These are phyloP conservation scores for Gorsachius goisagi DNA, from an alignment of 2,113 vertebrate species.

Conservation along the genomic window DNA sequence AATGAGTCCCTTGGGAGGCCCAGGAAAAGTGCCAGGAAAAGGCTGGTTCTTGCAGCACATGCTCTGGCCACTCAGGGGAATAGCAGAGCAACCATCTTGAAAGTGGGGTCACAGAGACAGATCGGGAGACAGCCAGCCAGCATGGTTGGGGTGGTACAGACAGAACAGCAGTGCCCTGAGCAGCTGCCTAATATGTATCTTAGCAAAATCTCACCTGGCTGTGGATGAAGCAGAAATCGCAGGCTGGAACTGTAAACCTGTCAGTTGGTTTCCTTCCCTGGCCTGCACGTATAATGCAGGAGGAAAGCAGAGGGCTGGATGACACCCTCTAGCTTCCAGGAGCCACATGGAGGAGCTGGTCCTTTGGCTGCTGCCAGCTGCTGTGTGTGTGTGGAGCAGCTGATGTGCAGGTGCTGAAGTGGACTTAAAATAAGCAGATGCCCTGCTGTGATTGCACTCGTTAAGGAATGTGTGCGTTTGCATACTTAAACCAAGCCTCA, in stretches of 20 bases:
- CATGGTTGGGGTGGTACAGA: not conserved
- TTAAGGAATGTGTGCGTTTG: not conserved
- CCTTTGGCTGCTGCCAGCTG: not conserved
- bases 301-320: not conserved
- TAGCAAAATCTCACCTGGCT: not conserved
- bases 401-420: not conserved
- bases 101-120: not conserved
- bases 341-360: not conserved
- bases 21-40: not conserved
- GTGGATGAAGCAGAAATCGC: not conserved
- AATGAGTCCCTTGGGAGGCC: not conserved
- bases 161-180: slow-evolving; percentile 19
- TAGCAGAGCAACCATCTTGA: fast-evolving
- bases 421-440: not conserved
- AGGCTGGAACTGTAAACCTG: not conserved
- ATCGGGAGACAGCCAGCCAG: not conserved
- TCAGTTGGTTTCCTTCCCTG: not conserved
- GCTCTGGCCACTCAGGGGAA: not conserved
- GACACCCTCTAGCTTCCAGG: not conserved
- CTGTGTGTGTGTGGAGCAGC: not conserved
- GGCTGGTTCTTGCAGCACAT: fast-evolving
- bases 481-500: not conserved
- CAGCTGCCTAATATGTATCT: slow-evolving; percentile 31
- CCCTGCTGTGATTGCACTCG: not conserved
- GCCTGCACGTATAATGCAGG: not conserved